These are phyloP conservation scores for Brachionus rubens DNA, from an alignment of 1,140 invertebrate genomes.

Conservation along the genomic window DNA sequence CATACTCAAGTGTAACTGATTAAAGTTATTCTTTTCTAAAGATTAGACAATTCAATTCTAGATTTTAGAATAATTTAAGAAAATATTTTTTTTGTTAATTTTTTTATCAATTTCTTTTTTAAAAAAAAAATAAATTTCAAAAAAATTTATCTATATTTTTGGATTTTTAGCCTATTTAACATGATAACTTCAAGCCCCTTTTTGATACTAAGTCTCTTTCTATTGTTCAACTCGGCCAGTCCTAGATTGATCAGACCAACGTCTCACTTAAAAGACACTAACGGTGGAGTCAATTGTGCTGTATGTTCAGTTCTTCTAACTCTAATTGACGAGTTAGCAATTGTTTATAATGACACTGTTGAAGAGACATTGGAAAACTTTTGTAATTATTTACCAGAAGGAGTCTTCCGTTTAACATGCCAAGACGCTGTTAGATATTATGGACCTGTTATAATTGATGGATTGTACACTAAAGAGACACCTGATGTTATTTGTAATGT, in stretches of 20 bases:
- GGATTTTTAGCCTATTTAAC: too few relatives aligned
- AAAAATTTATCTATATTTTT: too few relatives aligned
- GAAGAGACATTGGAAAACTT: conserved; percentile 50
- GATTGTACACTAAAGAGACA: conserved; percentile 51
- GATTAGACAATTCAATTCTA: background rate
- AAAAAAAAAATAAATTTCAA: conserved; percentile 4
- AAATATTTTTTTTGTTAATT: too few relatives aligned
- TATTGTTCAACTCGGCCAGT: too few relatives aligned
- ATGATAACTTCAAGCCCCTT: too few relatives aligned
- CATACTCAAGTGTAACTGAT: conserved; percentile 48
- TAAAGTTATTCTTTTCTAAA: background rate
- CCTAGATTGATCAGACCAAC: too few relatives aligned
- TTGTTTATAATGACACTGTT: conserved; percentile 54
- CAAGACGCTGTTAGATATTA: conserved; percentile 47
- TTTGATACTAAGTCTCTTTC: too few relatives aligned
- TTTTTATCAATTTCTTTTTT: conserved; percentile 23
- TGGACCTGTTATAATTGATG: conserved; percentile 50
- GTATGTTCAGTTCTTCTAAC: conserved; percentile 54
- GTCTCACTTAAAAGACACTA: background rate
- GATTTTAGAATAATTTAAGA: too few relatives aligned
- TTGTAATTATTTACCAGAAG: conserved; percentile 51
- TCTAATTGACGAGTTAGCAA: conserved; percentile 52
- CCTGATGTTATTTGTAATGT: conserved; percentile 54
- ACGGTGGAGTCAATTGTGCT: conserved; percentile 47
- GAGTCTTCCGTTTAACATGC: conserved; percentile 49